phyloP scores from a whole-genome alignment of 2,888 invertebrate genomes.

The Drosophila antonietae region DNA sequence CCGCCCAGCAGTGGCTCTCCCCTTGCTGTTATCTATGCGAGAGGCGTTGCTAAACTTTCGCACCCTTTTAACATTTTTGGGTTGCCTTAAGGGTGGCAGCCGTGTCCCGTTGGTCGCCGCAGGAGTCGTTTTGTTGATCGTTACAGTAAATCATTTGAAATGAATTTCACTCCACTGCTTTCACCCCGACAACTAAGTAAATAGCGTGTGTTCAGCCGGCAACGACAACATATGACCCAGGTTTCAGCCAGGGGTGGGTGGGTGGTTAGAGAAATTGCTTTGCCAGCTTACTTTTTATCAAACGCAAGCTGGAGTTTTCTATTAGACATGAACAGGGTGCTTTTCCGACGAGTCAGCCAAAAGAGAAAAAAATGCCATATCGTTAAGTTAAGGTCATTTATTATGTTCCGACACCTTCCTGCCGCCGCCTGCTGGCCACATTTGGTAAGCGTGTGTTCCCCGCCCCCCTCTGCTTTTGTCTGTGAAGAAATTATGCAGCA shows the following conservation, averaged over 20 bases:
- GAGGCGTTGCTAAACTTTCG: slow-evolving; percentile 69
- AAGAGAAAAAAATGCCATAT: slow-evolving; percentile 62
- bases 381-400: slow-evolving; percentile 74
- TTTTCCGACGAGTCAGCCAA: slow-evolving; percentile 61
- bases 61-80: slow-evolving; percentile 67
- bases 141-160: slow-evolving; percentile 82
- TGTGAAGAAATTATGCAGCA: slow-evolving; percentile 72
- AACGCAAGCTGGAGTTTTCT: slow-evolving; percentile 57
- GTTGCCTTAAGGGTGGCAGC: slow-evolving; percentile 59
- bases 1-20: slow-evolving; percentile 60
- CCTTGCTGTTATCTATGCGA: slow-evolving; percentile 48
- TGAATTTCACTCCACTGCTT: slow-evolving; percentile 72
- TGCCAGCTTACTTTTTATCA: slow-evolving; percentile 48
- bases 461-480: slow-evolving; percentile 49
- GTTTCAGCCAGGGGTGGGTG: slow-evolving; percentile 33
- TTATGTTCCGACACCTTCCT: slow-evolving; percentile 76
- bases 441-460: slow-evolving; percentile 54
- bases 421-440: slow-evolving; percentile 56
- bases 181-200: slow-evolving; percentile 61
- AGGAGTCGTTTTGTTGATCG: slow-evolving; percentile 77
- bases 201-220: slow-evolving; percentile 62
- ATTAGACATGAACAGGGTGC: slow-evolving; percentile 76
- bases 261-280: slow-evolving; percentile 49
- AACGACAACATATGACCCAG: slow-evolving; percentile 57
- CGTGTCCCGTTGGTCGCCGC: slow-evolving; percentile 46